Conservation (phyloP, 2,797 vertebrate species). For the Myioborus melanocephalus region DNA sequence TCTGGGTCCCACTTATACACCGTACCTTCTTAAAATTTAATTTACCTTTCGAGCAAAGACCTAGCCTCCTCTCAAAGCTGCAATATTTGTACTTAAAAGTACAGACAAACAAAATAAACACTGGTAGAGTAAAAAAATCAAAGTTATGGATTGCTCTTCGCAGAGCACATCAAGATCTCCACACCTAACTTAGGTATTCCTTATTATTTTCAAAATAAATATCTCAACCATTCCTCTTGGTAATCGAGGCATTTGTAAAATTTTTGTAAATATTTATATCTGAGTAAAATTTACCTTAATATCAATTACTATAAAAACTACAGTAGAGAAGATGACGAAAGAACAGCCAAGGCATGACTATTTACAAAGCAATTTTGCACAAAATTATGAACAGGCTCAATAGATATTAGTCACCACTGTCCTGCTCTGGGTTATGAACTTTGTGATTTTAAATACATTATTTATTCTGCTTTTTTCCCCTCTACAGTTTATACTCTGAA, state of each 20-base stretch:
- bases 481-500: background rate
- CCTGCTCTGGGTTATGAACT: background rate
- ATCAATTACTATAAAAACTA: background rate
- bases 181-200: background rate
- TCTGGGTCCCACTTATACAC: background rate
- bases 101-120: background rate
- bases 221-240: background rate
- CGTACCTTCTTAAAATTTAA: background rate
- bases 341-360: accelerated
- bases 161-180: background rate
- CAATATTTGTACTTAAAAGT: background rate
- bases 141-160: background rate
- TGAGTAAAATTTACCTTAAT: background rate
- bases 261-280: background rate
- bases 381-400: background rate
- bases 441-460: background rate
- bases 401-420: background rate
- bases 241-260: background rate
- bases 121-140: background rate
- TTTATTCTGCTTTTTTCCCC: background rate
- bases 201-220: background rate
- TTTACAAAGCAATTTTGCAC: background rate
- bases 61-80: background rate
- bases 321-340: background rate
- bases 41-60: background rate